Percentiles rank a stretch among this genome's conserved stretches.
Evolutionary conservation across 2,888 invertebrate species (phyloP).

Genomic region (Callimorpha dominula): DNA sequence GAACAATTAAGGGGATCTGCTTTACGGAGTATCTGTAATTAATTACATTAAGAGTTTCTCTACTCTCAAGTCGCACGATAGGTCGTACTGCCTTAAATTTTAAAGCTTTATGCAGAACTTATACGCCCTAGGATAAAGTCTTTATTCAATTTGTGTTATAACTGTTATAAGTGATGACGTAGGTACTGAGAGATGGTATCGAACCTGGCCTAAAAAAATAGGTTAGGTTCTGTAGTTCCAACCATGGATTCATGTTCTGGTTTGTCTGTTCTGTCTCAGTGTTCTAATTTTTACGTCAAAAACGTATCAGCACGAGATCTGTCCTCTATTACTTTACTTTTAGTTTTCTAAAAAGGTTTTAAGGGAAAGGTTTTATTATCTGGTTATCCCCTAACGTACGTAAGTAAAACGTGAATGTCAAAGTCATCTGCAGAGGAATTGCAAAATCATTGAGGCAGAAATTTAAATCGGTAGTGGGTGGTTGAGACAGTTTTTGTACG

Average conservation of each 20-base stretch:
- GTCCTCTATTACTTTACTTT: too few relatives aligned
- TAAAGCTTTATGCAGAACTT: background rate
- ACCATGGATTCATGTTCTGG: too few relatives aligned
- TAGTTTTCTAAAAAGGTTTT: too few relatives aligned
- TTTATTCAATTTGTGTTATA: too few relatives aligned
- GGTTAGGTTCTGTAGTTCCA: too few relatives aligned
- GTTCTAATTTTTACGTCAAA: too few relatives aligned
- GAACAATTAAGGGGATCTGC: slow-evolving; percentile 37
- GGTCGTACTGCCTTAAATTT: background rate
- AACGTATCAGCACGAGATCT: too few relatives aligned
- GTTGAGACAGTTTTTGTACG: background rate
- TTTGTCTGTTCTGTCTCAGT: too few relatives aligned
- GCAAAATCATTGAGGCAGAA: background rate
- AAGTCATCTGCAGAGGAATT: background rate
- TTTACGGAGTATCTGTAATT: background rate
- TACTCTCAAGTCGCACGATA: background rate
- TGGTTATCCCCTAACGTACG: background rate
- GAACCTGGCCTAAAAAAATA: too few relatives aligned
- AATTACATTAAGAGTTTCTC: background rate
- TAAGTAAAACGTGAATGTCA: background rate
- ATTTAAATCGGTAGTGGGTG: background rate
- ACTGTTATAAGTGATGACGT: too few relatives aligned
- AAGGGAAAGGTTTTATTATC: too few relatives aligned
- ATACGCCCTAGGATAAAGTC: background rate
- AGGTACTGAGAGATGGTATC: too few relatives aligned